Percentiles rank a stretch among this genome's conserved stretches.
Evolutionary conservation across 2,888 invertebrate genomes (phyloP).

Genomic region (Pandemis corylana): DNA sequence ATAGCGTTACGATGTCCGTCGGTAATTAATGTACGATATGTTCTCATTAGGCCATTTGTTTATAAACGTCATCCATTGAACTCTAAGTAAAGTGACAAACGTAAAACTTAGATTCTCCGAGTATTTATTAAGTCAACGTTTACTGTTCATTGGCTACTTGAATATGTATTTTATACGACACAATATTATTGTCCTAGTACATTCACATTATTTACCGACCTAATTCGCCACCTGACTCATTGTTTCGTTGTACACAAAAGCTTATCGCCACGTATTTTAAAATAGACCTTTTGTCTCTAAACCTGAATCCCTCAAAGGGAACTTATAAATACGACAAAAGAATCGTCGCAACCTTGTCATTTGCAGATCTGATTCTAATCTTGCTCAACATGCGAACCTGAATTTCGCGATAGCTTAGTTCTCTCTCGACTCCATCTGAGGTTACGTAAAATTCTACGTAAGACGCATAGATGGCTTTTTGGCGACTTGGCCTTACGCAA

Average conservation of each 20-base stretch:
- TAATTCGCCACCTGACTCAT: conserved; percentile 28
- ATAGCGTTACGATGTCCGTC: not conserved
- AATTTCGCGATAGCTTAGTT: conserved; percentile 21
- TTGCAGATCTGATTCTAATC: conserved; percentile 23
- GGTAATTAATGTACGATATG: not conserved
- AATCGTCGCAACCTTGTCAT: conserved; percentile 5
- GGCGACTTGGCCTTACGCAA: conserved; percentile 30
- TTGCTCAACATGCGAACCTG: conserved; percentile 18
- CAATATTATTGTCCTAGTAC: conserved; percentile 14
- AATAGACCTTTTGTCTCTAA: conserved; percentile 25
- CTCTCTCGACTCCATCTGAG: conserved; percentile 15
- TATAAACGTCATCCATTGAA: conserved; percentile 1
- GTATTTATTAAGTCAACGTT: conserved; percentile 9
- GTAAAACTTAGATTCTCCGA: not conserved
- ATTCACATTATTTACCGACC: conserved; percentile 21
- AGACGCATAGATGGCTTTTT: conserved; percentile 15
- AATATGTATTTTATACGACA: conserved; percentile 26
- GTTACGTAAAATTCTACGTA: conserved; percentile 38
- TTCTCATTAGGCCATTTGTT: not conserved
- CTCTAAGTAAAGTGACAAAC: conserved; percentile 4
- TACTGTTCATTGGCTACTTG: conserved; percentile 13
- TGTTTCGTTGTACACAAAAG: conserved; percentile 29
- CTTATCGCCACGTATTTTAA: not conserved
- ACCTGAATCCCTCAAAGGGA: conserved; percentile 2
- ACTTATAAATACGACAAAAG: conserved; percentile 19